Conservation (phyloP, 2,797 vertebrate genomes). For the Brotula barbata region DNA sequence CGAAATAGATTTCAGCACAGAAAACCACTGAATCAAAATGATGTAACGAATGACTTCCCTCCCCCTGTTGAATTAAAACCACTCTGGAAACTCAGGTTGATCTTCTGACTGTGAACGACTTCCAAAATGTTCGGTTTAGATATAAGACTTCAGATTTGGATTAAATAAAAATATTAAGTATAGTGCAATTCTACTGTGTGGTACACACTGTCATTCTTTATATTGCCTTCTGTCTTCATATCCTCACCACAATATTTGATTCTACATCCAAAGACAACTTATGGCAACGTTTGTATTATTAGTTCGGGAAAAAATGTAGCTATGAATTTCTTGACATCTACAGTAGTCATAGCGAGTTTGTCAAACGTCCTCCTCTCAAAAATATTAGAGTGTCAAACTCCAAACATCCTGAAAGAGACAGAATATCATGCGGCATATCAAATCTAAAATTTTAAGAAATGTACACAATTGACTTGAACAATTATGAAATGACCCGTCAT, state of each 20-base stretch:
- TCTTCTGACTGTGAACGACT: neutral
- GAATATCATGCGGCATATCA: constrained; percentile 8
- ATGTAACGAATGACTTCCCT: constrained; percentile 11
- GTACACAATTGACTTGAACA: neutral
- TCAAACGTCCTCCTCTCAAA: constrained; percentile 47
- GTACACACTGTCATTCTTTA: constrained; percentile 21
- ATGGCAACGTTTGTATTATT: constrained; percentile 31
- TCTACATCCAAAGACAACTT: constrained; percentile 20
- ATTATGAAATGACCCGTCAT: neutral
- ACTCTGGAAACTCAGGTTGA: neutral
- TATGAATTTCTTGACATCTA: neutral
- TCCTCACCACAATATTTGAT: constrained; percentile 18
- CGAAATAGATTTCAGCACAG: constrained; percentile 27
- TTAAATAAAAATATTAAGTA: neutral
- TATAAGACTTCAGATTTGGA: neutral
- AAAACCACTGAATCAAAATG: constrained; percentile 9
- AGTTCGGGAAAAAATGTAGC: constrained; percentile 44
- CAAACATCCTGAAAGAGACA: constrained; percentile 6
- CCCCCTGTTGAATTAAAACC: constrained; percentile 1
- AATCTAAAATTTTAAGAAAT: neutral
- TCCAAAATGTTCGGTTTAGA: constrained; percentile 4
- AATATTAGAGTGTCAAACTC: constrained; percentile 23
- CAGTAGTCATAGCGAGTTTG: constrained; percentile 22
- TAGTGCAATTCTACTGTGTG: constrained; percentile 12
- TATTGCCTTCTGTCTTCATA: constrained; percentile 16